Conservation (phyloP, 2,888 invertebrate species). For the Augiades crinisus region DNA sequence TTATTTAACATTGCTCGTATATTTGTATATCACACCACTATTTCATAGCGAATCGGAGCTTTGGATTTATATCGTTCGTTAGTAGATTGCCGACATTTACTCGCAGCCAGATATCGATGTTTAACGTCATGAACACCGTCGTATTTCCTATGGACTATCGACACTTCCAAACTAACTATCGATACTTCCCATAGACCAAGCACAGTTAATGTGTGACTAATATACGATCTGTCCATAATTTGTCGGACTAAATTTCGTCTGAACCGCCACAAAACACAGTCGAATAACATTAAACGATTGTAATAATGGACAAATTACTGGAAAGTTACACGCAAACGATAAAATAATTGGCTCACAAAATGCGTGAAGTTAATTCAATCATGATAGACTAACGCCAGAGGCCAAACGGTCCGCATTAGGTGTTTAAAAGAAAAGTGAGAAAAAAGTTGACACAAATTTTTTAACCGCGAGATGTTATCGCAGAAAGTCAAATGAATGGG, state of each 20-base stretch:
- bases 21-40: constrained; percentile 50
- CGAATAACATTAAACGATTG: constrained; percentile 28
- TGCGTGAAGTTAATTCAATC: constrained; percentile 65
- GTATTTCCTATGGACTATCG: constrained; percentile 14
- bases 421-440: constrained; percentile 49
- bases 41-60: constrained; percentile 51
- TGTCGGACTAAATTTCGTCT: neutral
- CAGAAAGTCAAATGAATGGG: constrained; percentile 71
- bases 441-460: constrained; percentile 65
- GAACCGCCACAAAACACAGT: neutral
- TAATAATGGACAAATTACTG: constrained; percentile 32
- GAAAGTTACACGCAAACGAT: constrained; percentile 55
- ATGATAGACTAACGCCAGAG: constrained; percentile 51
- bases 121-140: constrained; percentile 16
- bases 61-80: constrained; percentile 46
- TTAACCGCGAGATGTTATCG: constrained; percentile 59
- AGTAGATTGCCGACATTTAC: constrained; percentile 38
- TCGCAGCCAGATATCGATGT: constrained; percentile 31
- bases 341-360: constrained; percentile 54
- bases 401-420: constrained; percentile 62
- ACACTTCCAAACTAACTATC: constrained; percentile 6
- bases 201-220: constrained; percentile 7
- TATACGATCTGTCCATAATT: neutral
- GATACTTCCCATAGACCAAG: neutral
- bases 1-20: constrained; percentile 53